These are phyloP conservation scores for Brachyrhaphis roseni DNA, from an alignment of 2,797 vertebrate genomes.

Conservation along the genomic window DNA sequence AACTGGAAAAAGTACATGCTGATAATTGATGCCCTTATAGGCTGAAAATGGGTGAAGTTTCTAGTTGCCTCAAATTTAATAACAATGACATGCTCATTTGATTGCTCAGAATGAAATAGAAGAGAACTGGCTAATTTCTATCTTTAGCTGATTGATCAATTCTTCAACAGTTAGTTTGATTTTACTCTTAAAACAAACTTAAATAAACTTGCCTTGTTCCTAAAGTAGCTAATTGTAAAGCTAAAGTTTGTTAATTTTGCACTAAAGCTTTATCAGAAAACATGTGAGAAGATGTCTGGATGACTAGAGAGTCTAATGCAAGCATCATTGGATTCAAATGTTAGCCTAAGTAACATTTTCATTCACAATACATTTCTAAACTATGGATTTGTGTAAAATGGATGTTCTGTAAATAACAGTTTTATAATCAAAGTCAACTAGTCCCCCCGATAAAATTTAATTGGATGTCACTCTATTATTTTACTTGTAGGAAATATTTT, in stretches of 20 bases:
- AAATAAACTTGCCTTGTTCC: neutral
- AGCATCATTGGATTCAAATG: neutral
- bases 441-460: neutral
- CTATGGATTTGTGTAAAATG: neutral
- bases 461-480: neutral
- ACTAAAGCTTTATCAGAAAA: neutral
- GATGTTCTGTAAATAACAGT: neutral
- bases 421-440: conserved; percentile 3
- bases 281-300: neutral
- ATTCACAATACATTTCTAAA: neutral
- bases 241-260: neutral
- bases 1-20: neutral
- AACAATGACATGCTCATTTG: neutral
- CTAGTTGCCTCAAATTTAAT: neutral
- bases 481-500: neutral
- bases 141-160: neutral
- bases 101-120: neutral
- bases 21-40: neutral
- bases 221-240: neutral
- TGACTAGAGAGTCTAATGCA: neutral
- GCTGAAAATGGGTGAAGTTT: neutral
- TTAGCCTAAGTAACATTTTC: neutral
- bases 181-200: neutral
- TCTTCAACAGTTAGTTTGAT: neutral
- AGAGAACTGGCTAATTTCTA: neutral